Percentiles rank a stretch among this genome's conserved stretches.
Evolutionary conservation across 2,797 vertebrate species (phyloP).

Genomic region (Mastacembelus armatus): DNA sequence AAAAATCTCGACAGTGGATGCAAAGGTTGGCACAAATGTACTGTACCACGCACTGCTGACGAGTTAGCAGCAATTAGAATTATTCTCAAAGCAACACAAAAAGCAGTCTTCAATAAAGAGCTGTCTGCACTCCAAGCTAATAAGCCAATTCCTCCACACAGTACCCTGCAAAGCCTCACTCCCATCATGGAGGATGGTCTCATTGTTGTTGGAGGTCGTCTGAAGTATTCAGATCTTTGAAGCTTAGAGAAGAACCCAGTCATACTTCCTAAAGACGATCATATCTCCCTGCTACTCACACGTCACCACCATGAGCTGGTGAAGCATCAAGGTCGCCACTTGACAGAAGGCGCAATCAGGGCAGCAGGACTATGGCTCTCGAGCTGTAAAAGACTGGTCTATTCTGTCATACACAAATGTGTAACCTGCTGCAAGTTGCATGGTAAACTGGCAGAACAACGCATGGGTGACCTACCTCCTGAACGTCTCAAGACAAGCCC

Average conservation of each 20-base stretch:
- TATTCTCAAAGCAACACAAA: too few species aligned
- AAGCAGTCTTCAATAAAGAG: slow-evolving; percentile 2
- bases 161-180: slow-evolving; percentile 8
- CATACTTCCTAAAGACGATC: slow-evolving; percentile 19
- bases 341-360: slow-evolving; percentile 1
- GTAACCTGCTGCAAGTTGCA: not conserved
- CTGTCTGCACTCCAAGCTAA: not conserved
- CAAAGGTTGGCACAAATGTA: too few species aligned
- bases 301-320: slow-evolving; percentile 32
- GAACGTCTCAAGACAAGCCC: not conserved
- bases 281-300: slow-evolving; percentile 31
- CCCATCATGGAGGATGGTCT: slow-evolving; percentile 10
- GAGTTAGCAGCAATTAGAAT: too few species aligned
- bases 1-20: too few species aligned
- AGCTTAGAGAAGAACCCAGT: slow-evolving; percentile 26
- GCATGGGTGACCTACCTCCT: not conserved
- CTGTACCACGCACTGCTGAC: too few species aligned
- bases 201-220: slow-evolving; percentile 28
- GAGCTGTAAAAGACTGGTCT: not conserved
- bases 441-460: slow-evolving; percentile 6
- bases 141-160: not conserved
- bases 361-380: slow-evolving; percentile 12
- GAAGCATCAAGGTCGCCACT: slow-evolving; percentile 32
- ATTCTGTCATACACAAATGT: slow-evolving; percentile 13
- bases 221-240: too few species aligned